Conservation (phyloP, 1,140 invertebrate species). For the Drusus annulatus region DNA sequence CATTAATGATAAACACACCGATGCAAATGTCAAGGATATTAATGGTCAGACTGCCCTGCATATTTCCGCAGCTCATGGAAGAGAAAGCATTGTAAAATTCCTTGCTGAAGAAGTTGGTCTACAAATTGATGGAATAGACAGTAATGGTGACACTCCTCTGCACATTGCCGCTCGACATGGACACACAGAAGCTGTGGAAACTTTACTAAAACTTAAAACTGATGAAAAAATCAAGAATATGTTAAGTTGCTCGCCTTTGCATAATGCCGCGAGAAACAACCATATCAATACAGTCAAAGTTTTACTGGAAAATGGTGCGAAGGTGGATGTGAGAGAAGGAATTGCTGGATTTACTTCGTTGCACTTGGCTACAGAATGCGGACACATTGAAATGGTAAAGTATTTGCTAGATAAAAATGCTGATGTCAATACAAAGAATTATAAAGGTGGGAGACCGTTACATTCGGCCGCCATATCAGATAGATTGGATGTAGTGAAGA, state of each 20-base stretch:
- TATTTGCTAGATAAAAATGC: neutral
- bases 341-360: neutral
- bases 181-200: neutral
- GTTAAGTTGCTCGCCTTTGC: neutral
- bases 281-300: neutral
- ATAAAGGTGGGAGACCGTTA: neutral
- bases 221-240: neutral
- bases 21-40: neutral
- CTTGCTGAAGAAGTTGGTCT: neutral
- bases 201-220: neutral
- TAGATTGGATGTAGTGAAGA: neutral
- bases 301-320: neutral
- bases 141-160: neutral
- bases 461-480: neutral
- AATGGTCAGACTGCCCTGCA: neutral
- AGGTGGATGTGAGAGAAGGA: neutral
- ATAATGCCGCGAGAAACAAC: neutral
- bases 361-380: neutral
- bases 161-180: neutral
- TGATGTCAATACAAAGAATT: neutral
- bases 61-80: neutral
- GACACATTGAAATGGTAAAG: neutral
- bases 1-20: neutral
- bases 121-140: neutral
- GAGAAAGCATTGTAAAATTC: neutral